Base-by-base conservation (phyloP, 2,113 vertebrate genomes). In the Fukomys damarensis region DNA sequence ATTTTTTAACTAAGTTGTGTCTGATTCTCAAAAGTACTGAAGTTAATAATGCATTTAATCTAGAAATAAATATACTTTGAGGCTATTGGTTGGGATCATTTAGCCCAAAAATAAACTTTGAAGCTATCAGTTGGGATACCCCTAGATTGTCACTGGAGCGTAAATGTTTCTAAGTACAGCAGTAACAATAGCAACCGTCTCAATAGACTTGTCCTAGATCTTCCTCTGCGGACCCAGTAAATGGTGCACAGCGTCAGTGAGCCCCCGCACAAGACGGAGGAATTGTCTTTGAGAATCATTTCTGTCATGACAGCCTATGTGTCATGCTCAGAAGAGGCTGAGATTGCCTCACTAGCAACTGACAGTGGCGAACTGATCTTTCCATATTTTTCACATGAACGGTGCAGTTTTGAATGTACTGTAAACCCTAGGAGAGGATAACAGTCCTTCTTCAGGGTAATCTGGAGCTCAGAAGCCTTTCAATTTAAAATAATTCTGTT, bases 121-220 rank as follows among this genome's bases (percentile, higher is more conserved):
- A 58, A 43, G 24, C 35, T 14, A 93, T 87, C 46, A 30, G 12
- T 46, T 86, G 54, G 12, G 54, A 20, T 93, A 38, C 17, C 56
- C 59, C 54, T 79, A 59, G 77, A 54, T 52, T 70, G 59, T 2
- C 94, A 82, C 2, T 87, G 41, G 46, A 72, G 43, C 58, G 13
- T 56, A 41, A 32, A 52, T 26, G 28, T 93, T 58, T 95, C 46
- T 32, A 38, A 66, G 77, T 41, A 95, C 63, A 95, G 28, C 49
- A 63, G 66, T n/a, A 70, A 81, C 68, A 91, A 63, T 56, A 83
- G 30, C 32, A 28, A n/a, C 0, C 12, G 32, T 94, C 70, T 94
- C 65, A 63, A 41, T 10, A 96, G 92, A 89, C 79, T 80, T 93
- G 63, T 92, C 95, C 70, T 83, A 92, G 59, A 95, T 94, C 89